These are phyloP conservation scores for Cataglyphis altisquamis DNA, from an alignment of 2,888 invertebrate genomes.

Conservation along the genomic window DNA sequence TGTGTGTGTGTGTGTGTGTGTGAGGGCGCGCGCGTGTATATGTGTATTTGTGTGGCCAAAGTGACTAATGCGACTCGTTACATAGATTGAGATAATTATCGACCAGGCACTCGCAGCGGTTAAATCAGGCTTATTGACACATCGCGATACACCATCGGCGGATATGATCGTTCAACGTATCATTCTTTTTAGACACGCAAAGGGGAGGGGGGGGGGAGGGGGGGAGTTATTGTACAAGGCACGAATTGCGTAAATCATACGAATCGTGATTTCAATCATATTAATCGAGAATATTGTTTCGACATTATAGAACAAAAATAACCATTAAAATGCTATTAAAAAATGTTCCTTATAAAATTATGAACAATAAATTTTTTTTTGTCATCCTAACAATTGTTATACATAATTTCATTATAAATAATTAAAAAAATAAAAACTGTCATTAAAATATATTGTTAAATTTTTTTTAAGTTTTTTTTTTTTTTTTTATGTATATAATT, in stretches of 20 bases:
- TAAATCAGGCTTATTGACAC: conserved; percentile 62
- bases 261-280: not conserved
- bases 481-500: not conserved
- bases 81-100: conserved; percentile 42
- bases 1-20: too few relatives aligned
- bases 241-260: not conserved
- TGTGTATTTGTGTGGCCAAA: not conserved
- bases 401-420: not conserved
- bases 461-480: not conserved
- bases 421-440: not conserved
- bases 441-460: not conserved
- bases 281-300: not conserved
- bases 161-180: not conserved
- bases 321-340: not conserved
- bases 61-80: conserved; percentile 50
- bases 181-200: not conserved
- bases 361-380: not conserved
- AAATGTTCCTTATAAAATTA: not conserved
- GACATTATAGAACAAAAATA: not conserved
- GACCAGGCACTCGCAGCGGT: conserved; percentile 23
- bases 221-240: not conserved
- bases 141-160: conserved; percentile 5
- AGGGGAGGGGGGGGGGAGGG: too few relatives aligned
- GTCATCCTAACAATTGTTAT: not conserved
- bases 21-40: too few relatives aligned